phyloP scores from a whole-genome alignment of 2,113 vertebrate genomes.

The Stigmatopora nigra region DNA sequence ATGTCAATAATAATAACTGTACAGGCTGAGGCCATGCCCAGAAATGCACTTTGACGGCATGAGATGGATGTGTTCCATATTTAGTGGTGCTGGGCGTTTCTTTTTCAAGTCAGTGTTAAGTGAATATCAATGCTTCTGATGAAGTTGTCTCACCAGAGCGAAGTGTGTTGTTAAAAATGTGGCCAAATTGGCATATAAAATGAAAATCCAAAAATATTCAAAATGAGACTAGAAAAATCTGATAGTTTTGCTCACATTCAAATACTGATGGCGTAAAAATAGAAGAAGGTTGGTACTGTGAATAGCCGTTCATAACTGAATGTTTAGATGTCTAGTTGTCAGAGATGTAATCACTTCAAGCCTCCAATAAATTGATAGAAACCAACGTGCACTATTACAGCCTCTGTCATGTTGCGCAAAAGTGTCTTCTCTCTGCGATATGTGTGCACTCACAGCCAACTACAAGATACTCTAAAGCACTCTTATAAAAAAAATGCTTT shows the following conservation, averaged over 20 bases:
- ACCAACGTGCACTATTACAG: not conserved
- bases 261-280: not conserved
- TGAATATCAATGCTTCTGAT: not conserved
- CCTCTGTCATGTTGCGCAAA: not conserved
- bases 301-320: too few relatives aligned
- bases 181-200: not conserved
- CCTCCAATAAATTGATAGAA: not conserved
- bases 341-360: too few relatives aligned
- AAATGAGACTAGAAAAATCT: not conserved
- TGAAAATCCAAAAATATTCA: not conserved
- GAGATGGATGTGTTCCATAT: conserved; percentile 1
- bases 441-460: not conserved
- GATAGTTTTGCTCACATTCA: not conserved
- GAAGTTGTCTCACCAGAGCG: not conserved
- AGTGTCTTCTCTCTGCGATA: not conserved
- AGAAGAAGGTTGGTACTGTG: too few relatives aligned
- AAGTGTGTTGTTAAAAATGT: not conserved
- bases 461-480: not conserved
- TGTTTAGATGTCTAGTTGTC: too few relatives aligned
- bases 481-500: conserved; percentile 2
- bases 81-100: conserved; percentile 5
- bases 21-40: conserved; percentile 60
- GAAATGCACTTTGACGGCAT: conserved; percentile 46
- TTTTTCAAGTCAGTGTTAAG: not conserved
- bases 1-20: conserved; percentile 71